Evolutionary conservation across 2,797 vertebrate species (phyloP).

Genomic region (Molossus molossus): DNA sequence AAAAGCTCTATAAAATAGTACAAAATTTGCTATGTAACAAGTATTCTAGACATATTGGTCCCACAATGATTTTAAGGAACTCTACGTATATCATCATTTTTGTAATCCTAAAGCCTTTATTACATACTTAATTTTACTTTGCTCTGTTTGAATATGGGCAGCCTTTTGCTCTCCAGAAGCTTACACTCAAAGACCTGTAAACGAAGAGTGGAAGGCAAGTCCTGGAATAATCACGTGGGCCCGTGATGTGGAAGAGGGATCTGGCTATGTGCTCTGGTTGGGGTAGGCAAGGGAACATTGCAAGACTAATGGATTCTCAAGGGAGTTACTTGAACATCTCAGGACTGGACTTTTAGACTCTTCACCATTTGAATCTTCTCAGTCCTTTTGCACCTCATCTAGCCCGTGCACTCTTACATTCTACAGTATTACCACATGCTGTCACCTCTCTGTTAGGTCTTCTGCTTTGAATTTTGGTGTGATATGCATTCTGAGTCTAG

Average conservation of each 20-base stretch:
- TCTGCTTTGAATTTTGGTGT: not conserved
- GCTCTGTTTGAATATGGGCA: not conserved
- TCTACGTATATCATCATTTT: not conserved
- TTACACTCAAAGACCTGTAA: not conserved
- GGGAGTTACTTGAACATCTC: not conserved
- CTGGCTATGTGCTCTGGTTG: accelerated
- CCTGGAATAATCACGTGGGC: not conserved
- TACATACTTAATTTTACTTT: constrained; percentile 2
- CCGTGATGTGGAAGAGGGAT: accelerated
- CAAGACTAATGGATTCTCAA: not conserved
- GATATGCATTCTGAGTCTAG: not conserved
- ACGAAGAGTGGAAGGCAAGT: not conserved
- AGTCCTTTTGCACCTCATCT: not conserved
- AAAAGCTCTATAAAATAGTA: not conserved
- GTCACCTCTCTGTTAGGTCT: not conserved
- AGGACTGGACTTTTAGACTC: not conserved
- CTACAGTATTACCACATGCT: too few species aligned
- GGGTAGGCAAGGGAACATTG: not conserved
- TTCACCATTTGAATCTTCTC: not conserved
- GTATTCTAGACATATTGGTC: not conserved
- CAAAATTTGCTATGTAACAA: not conserved
- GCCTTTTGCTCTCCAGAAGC: not conserved
- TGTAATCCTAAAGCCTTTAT: not conserved
- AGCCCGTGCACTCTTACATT: not conserved
- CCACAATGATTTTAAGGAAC: not conserved